Evolutionary conservation across 1,140 invertebrate genomes (phyloP), one percentile per base, ranked within the genome.

Genomic region (Drosophila willistoni): DNA sequence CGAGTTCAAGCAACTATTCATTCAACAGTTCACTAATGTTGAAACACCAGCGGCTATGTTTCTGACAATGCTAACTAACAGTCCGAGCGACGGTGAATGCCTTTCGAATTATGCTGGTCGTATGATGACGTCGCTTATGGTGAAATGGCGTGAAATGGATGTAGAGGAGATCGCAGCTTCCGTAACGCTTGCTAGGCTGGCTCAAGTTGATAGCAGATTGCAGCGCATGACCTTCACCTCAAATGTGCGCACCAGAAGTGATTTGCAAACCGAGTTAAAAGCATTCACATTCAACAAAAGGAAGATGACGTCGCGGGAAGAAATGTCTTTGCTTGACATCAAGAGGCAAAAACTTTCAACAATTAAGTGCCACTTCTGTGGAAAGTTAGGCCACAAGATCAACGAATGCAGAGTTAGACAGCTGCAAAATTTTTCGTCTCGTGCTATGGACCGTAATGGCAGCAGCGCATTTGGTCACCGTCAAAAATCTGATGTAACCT

Each of bases 31-130:
- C 60, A 17, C 4, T 10, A 65, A 25, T 65, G 62, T 51, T 9
- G 62, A 65, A 61, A 71, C 69, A 14, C 69, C 69, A 61, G 69
- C 69, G 12, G 62, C 69, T 60, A 71, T 61, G 62, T 61, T 71
- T 60, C 33, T 71, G 34, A 17, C 14, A 22, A 47, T 73, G 60
- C 57, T 68, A 47, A n/a, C 42, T 10, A 44, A n/a, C 55, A 25
- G 60, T 59, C 69, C 68, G 14, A 60, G 64, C 47, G 64, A 71
- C 9, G 64, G 41, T 7, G 72, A 75, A 22, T 57, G 72, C 34
- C 62, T 66, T 12, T 64, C 69, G 9, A 61, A 59, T 57, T 76
- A 72, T 34, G 73, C 64, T 33, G 59, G 64, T 39, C 64, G 69
- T n/a, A 63, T 64, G 59, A 12, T 71, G 65, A 72, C 33, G 60